Evolutionary conservation across 2,797 vertebrate genomes (phyloP).

Genomic region (Chiroxiphia lanceolata): DNA sequence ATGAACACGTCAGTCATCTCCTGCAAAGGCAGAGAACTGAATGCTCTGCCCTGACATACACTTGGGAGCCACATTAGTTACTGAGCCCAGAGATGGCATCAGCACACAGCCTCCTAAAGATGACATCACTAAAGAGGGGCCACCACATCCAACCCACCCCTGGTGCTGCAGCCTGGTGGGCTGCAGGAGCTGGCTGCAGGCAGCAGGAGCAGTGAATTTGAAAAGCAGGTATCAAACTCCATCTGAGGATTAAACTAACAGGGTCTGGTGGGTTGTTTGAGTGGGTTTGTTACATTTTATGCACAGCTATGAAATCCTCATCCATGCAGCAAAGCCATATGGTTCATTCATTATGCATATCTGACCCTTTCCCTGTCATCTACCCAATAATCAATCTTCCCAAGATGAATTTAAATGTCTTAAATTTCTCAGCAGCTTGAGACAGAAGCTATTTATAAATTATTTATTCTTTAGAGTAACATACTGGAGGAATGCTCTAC

Average conservation of each 20-base stretch:
- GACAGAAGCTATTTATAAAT: neutral
- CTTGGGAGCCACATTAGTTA: neutral
- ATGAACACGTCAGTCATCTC: neutral
- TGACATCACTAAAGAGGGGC: neutral
- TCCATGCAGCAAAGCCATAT: conserved; percentile 12
- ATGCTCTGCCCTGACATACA: fast-evolving
- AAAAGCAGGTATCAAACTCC: neutral
- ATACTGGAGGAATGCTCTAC: neutral
- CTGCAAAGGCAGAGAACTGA: fast-evolving
- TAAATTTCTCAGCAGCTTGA: neutral
- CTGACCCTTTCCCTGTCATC: conserved; percentile 21
- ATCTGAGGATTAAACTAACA: neutral
- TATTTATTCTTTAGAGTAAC: neutral
- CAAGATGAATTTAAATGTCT: neutral
- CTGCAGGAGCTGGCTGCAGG: neutral
- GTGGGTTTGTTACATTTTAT: conserved; percentile 2
- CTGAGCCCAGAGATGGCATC: neutral
- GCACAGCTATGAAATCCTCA: neutral
- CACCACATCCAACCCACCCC: neutral
- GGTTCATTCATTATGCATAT: conserved; percentile 42
- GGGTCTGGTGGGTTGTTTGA: neutral
- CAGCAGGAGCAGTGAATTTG: neutral
- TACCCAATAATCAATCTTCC: conserved; percentile 27
- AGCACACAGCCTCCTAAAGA: neutral
- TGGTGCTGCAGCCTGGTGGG: fast-evolving